Conservation (phyloP, 2,113 vertebrate species). For the Myiagra hebetior region DNA sequence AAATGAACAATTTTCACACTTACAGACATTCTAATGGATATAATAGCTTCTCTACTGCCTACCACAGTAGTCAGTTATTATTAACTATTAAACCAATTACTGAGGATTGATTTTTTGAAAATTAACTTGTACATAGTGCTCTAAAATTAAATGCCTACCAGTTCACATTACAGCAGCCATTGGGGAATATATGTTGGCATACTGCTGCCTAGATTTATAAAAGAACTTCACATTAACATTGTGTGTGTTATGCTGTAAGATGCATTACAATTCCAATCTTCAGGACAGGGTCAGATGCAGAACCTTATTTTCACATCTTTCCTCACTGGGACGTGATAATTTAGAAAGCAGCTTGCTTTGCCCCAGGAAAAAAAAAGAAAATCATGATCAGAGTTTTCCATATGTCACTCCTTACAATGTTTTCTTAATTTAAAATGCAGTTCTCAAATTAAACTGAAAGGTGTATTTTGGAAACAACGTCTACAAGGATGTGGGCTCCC, state of each 20-base stretch:
- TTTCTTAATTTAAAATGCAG: not conserved
- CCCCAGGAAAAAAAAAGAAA: not conserved
- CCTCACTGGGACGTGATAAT: not conserved
- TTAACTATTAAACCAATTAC: constrained; percentile 25
- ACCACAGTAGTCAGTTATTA: not conserved
- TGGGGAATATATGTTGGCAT: not conserved
- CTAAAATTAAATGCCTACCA: not conserved
- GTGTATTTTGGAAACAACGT: not conserved
- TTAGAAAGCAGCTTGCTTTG: constrained; percentile 14
- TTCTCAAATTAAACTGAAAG: not conserved
- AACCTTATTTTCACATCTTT: not conserved
- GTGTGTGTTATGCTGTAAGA: not conserved
- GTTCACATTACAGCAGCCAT: not conserved
- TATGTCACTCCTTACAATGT: not conserved
- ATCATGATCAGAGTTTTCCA: not conserved
- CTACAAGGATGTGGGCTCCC: not conserved
- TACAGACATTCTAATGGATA: not conserved
- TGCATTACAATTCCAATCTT: not conserved
- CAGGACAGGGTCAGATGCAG: not conserved
- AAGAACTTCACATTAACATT: not conserved
- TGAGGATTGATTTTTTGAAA: not conserved
- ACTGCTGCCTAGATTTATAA: not conserved
- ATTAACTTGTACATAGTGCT: not conserved
- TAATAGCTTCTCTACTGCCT: not conserved
- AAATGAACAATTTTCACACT: not conserved